Evolutionary conservation across 2,888 invertebrate genomes (phyloP), one percentile per base, ranked within the genome.

Genomic region (Gari tellinella): DNA sequence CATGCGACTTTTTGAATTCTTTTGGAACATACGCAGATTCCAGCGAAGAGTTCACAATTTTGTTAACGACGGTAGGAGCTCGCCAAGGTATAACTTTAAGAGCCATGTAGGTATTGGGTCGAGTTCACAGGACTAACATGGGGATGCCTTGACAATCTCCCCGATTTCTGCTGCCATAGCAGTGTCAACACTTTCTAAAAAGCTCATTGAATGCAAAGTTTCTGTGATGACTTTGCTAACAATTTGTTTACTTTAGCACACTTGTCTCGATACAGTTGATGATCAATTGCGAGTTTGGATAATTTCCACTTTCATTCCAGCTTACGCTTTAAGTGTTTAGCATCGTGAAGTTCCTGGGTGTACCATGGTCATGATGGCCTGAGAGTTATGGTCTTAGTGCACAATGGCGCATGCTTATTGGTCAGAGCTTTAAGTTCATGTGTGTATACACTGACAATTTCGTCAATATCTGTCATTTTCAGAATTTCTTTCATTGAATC

Each of bases 271-370:
- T 64, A 76, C 10, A 76, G 63, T 40, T 76, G 45, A 48, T 76
- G 67, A 52, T 67, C 67, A 37, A 74, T 55, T 23, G 48, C 17
- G 17, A 68, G 60, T 64, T 68, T 62, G 15, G 66, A n/a, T 43
- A 53, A 43, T 3, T 46, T 62, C 73, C 67, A 72, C 49, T 64
- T 72, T 14, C 68, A 64, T 66, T 72, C 77, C 19, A 68, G 48
- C 40, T 77, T 77, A 2, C 76, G 64, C 49, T 49, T 55, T 23
- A 46, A 15, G 51, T 65, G 72, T 64, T 72, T 76, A 31, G 57
- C 56, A 19, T 67, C 72, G 15, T 72, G 65, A 2, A 72, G 67
- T 8, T 77, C 57, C 21, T 77, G 65, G n/a, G 65, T 72, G 45
- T 65, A 72, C 72, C 72, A 72, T 0, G 62, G 52, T 53, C 57